Evolutionary conservation across 2,888 invertebrate genomes (phyloP).

Genomic region (Chouioia cunea): DNA sequence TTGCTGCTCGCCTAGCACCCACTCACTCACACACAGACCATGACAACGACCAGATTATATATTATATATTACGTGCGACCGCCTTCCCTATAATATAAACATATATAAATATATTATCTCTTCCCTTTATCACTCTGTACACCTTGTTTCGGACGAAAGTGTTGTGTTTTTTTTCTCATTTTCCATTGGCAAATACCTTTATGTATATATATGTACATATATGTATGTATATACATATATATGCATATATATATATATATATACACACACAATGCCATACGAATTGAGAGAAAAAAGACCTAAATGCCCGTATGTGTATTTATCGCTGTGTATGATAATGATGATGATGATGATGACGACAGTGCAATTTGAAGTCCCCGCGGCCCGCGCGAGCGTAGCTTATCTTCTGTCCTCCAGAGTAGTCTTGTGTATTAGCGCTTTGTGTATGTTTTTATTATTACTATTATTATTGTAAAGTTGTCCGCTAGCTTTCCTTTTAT

Average conservation of each 20-base stretch:
- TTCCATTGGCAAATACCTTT: conserved; percentile 1
- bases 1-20: conserved; percentile 69
- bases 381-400: conserved; percentile 23
- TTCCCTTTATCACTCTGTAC: no score
- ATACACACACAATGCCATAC: conserved; percentile 4
- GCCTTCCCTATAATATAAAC: no score
- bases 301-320: conserved; percentile 1
- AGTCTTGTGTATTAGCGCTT: conserved; percentile 53
- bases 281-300: neutral
- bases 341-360: conserved; percentile 32
- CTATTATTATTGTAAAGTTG: conserved; percentile 58
- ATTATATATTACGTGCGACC: no score
- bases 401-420: conserved; percentile 41
- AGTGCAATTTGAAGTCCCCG: conserved; percentile 43
- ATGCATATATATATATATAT: conserved; percentile 30
- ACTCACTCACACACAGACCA: neutral
- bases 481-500: conserved; percentile 47
- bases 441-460: conserved; percentile 55
- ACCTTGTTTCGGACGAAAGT: neutral
- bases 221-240: conserved; percentile 34
- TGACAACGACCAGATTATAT: no score
- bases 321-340: conserved; percentile 32
- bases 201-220: conserved; percentile 29
- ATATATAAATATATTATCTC: no score
- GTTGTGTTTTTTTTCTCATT: conserved; percentile 50